These are phyloP conservation scores for Rhorus exstirpatorius DNA, from an alignment of 2,888 invertebrate species.

Conservation along the genomic window DNA sequence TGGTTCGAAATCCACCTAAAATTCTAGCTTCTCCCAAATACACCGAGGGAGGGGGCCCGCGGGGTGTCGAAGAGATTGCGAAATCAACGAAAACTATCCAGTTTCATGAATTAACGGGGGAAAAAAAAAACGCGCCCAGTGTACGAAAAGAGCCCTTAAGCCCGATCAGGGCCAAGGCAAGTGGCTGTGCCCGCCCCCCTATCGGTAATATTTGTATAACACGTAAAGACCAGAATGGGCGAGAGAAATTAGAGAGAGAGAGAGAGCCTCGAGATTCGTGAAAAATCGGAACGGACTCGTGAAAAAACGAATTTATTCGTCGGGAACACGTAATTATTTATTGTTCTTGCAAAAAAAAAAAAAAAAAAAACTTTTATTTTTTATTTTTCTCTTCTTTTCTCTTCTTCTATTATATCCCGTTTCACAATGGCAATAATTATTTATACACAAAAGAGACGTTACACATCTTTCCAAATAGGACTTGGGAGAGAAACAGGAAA, in stretches of 20 bases:
- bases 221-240: background rate
- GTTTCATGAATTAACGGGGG: no score
- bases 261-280: background rate
- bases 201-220: background rate
- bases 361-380: no score
- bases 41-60: no score
- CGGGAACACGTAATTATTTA: constrained; percentile 33
- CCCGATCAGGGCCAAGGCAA: no score
- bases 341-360: constrained; percentile 10
- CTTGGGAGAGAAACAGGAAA: constrained; percentile 30
- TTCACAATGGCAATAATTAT: constrained; percentile 83
- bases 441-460: constrained; percentile 76
- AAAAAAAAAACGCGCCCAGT: no score
- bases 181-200: no score
- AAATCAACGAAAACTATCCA: no score
- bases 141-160: no score
- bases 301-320: constrained; percentile 51
- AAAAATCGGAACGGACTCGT: constrained; percentile 24
- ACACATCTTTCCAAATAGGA: constrained; percentile 79
- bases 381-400: constrained; percentile 31
- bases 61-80: no score
- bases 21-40: no score
- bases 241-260: constrained; percentile 1
- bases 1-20: no score
- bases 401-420: constrained; percentile 69